Evolutionary conservation across 2,113 vertebrate species (phyloP), one percentile per base, ranked within the genome.

Genomic region (Toxotes jaculatrix): DNA sequence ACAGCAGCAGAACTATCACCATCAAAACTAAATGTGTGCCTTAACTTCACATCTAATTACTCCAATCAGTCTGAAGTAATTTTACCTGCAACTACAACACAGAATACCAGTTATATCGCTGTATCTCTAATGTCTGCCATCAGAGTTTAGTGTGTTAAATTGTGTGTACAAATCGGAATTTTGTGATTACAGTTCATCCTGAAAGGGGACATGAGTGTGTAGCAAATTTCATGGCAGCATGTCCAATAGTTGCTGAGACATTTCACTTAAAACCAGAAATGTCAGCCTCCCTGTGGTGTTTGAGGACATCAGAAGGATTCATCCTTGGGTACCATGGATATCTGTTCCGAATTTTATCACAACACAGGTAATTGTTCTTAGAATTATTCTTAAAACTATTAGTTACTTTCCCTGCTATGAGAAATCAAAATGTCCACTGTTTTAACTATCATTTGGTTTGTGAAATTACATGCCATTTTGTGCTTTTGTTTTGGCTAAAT

Each of bases 11-110:
- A 1, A 12, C 11, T 13, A 34, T 71, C 67, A 74, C 70, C 72
- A 62, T 80, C 42, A 71, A 74, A 70, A 60, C 64, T 47, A 61
- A 65, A 79, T 43, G 69, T 60, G 19, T 3, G 9, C 59, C 43
- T 43, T 64, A 57, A 77, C 68, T 57, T 79, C 60, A 68, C 47
- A 63, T 77, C 16, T 77, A 63, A 85, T 80, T 47, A 36, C 49
- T 70, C 40, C 64, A 76, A 63, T 73, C 62, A 72, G 77, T 55
- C 32, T 49, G 45, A 80, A 45, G 51, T 64, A 55, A 38, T 17
- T 64, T 23, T 27, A 34, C 32, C 23, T 36, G 63, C 56, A 34
- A 11, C 43, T 23, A 4, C 21, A 14, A 40, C 43, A 40, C 31
- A 31, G n/a, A 31, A 23, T 1, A 65, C 12, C 34, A 21, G 23